phyloP scores from a whole-genome alignment of 92 coral and sea anemone genomes.

The Blastomussa wellsi region DNA sequence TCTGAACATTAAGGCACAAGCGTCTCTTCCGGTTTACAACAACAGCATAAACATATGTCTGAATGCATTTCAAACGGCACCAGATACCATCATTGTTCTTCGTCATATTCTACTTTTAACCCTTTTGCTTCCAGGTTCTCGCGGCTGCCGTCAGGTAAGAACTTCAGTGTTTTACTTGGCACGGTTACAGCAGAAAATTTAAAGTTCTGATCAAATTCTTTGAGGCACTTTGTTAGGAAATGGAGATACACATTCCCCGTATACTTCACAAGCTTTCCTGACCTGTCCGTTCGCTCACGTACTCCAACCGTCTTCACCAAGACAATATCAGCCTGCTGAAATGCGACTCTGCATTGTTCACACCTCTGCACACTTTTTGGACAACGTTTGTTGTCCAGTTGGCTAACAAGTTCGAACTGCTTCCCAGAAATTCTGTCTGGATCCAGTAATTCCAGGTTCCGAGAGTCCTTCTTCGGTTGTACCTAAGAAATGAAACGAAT shows the following conservation, averaged over 20 bases:
- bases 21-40: no score
- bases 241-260: constrained; percentile 71
- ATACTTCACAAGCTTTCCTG: constrained; percentile 55
- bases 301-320: constrained; percentile 55
- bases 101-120: constrained; percentile 45
- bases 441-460: constrained; percentile 38
- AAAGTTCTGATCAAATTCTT: constrained; percentile 50
- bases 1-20: no score
- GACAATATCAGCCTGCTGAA: constrained; percentile 51
- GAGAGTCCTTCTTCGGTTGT: neutral
- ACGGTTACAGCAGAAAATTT: constrained; percentile 52
- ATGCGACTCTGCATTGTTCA: constrained; percentile 58
- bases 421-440: constrained; percentile 59
- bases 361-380: constrained; percentile 63
- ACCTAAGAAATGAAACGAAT: neutral
- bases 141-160: constrained; percentile 53
- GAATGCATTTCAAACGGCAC: neutral
- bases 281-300: constrained; percentile 59
- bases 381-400: constrained; percentile 61
- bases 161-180: constrained; percentile 33
- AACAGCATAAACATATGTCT: no score
- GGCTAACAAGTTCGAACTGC: constrained; percentile 59
- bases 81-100: constrained; percentile 35
- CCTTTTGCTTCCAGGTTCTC: constrained; percentile 52
- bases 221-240: constrained; percentile 56